Percentiles rank a stretch among this genome's conserved stretches.
phyloP scores from a whole-genome alignment of 2,113 vertebrate species.

The Ginglymostoma cirratum region DNA sequence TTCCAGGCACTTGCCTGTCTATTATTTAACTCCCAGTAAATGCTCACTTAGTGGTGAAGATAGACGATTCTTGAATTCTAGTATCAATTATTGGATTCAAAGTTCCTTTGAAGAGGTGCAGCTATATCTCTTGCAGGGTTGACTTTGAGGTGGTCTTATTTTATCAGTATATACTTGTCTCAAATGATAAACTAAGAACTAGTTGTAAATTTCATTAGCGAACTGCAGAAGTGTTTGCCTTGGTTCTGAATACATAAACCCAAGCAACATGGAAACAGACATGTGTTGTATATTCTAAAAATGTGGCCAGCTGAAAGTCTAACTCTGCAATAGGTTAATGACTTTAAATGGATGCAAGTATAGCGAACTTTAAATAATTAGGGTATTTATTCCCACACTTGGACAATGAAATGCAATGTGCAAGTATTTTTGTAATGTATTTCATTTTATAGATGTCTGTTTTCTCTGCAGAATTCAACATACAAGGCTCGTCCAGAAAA shows the following conservation, averaged over 20 bases:
- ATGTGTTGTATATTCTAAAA: background rate
- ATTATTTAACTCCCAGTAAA: background rate
- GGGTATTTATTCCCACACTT: background rate
- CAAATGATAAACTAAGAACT: background rate
- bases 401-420: background rate
- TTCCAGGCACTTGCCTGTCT: background rate
- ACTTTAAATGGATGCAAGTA: background rate
- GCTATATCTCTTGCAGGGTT: background rate
- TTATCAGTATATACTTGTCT: background rate
- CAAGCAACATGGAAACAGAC: background rate
- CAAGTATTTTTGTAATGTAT: background rate
- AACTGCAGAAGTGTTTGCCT: background rate
- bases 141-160: background rate
- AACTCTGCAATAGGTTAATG: background rate
- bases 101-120: background rate
- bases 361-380: background rate
- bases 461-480: slow-evolving; percentile 3
- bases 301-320: background rate
- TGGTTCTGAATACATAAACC: background rate
- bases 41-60: background rate
- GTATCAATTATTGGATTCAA: background rate
- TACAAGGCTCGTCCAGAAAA: background rate
- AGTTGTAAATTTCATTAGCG: background rate
- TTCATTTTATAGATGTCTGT: background rate
- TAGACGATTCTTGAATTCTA: background rate